phyloP scores from a whole-genome alignment of 2,888 invertebrate species.

The Amphipoea oculea region DNA sequence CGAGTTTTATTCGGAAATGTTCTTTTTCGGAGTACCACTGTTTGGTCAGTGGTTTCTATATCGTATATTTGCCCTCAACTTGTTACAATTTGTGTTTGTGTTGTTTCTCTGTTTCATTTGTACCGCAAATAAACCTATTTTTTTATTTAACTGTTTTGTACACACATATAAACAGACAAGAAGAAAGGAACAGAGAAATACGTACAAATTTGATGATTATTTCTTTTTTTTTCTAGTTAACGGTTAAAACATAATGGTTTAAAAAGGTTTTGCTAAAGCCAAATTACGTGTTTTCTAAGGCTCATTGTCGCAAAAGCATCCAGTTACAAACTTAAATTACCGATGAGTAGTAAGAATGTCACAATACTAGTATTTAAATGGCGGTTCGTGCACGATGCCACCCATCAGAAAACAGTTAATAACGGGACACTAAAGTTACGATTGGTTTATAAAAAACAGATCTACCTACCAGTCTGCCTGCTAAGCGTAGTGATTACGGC shows the following conservation, averaged over 20 bases:
- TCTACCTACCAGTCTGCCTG: not conserved
- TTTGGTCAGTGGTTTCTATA: not conserved
- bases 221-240: not conserved
- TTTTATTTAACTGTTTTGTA: not conserved
- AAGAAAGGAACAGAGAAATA: too few species aligned
- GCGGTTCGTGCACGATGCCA: not conserved
- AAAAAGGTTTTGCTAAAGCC: not conserved
- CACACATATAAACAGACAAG: too few species aligned
- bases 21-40: not conserved
- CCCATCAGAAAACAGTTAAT: not conserved
- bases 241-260: not conserved
- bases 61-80: too few species aligned
- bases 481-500: slow-evolving; percentile 26
- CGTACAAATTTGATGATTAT: too few species aligned
- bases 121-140: not conserved
- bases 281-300: not conserved
- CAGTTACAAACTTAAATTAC: not conserved
- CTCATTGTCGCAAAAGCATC: not conserved
- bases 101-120: too few species aligned
- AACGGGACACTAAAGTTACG: not conserved
- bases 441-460: too few species aligned
- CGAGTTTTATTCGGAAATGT: not conserved
- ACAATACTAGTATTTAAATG: not conserved
- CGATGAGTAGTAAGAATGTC: not conserved
- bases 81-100: too few species aligned